Base-by-base conservation (phyloP, 2,113 vertebrate genomes). In the Entomyzon cyanotis region DNA sequence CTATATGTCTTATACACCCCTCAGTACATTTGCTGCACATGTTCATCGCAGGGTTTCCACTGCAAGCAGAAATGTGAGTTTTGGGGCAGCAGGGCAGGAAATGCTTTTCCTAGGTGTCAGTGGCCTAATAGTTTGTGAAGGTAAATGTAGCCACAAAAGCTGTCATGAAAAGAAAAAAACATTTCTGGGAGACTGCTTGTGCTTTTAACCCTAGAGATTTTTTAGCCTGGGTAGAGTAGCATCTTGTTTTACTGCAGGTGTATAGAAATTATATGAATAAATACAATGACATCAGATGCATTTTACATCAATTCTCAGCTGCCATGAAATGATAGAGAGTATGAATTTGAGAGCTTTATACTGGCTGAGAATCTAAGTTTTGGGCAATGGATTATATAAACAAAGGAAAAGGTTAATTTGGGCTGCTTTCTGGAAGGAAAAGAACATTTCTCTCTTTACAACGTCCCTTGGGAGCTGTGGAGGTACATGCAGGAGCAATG, bases 51-150 rank as follows among this genome's bases (percentile, higher is more conserved):
- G 71, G 10, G 35, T 60, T 93, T 75, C 71, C 37, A 47, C 64
- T 68, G n/a, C 5, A 5, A 37, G 78, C 68, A 71, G 68, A 89
- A 86, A 78, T 71, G 24, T 62, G 60, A 86, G 52, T 53, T 90
- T 89, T 78, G 75, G 81, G 92, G 70, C 75, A 94, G 85, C 70
- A 70, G 31, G 30, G 83, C 56, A 94, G 79, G 87, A 94, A 94
- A 84, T 59, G 56, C 60, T 92, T 90, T 67, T 47, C 42, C 39
- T 70, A 78, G 79, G 69, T 77, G 68, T 87, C 82, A 77, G 47
- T 64, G 71, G 47, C 55, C 79, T 85, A 75, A 25, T 2, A 77
- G 41, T 64, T 91, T 92, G 39, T 44, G 41, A 70, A 73, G 70
- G 67, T 35, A 75, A 85, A 78, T 53, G 63, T 63, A 52, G 55